phyloP scores from a whole-genome alignment of 2,797 vertebrate species.

The Phylloscopus collybita region DNA sequence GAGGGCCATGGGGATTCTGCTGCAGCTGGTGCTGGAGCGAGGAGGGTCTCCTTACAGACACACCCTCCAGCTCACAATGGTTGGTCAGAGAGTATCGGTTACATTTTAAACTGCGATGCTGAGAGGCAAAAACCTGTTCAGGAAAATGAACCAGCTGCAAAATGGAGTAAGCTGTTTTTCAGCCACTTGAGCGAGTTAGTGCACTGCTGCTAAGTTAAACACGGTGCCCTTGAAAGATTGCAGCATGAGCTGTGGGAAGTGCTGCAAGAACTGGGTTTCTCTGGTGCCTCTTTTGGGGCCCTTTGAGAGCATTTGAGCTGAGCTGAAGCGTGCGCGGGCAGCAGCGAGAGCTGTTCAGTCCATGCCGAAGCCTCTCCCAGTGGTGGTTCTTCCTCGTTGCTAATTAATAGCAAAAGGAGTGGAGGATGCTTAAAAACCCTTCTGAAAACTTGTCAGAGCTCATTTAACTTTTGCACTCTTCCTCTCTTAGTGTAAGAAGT shows the following conservation, averaged over 20 bases:
- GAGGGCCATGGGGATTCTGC: neutral
- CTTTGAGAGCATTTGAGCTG: neutral
- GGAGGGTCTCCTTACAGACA: neutral
- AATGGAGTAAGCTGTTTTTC: neutral
- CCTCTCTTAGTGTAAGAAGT: neutral
- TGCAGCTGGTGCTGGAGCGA: accelerated
- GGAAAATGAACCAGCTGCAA: neutral
- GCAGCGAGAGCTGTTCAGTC: neutral
- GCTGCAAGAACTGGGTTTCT: constrained; percentile 2
- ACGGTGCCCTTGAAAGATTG: neutral
- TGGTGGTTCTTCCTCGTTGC: neutral
- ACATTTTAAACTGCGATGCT: neutral
- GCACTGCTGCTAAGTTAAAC: neutral
- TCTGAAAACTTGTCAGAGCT: neutral
- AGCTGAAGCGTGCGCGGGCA: accelerated
- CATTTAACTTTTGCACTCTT: neutral
- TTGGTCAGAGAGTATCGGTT: neutral
- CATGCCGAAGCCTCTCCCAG: accelerated
- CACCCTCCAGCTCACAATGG: neutral
- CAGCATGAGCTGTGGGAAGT: neutral
- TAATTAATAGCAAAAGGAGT: neutral
- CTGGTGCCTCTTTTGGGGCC: neutral
- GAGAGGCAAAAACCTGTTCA: neutral
- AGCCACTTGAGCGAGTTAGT: neutral
- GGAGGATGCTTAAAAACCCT: neutral